phyloP scores from a whole-genome alignment of 2,888 invertebrate genomes.

The Philopedon plagiatum region DNA sequence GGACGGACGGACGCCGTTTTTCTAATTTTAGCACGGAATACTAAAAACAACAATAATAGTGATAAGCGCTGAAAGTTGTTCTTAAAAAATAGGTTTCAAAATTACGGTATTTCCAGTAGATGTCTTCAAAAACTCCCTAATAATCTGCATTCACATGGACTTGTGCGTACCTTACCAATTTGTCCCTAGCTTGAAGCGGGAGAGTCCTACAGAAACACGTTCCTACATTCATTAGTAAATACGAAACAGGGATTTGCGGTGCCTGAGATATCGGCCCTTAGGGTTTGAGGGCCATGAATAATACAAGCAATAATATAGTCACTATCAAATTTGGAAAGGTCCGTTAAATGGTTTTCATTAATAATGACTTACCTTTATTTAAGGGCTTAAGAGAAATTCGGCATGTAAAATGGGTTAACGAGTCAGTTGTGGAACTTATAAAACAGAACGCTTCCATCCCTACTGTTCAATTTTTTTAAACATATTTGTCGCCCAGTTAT shows the following conservation, averaged over 20 bases:
- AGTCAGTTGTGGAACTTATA: too few relatives aligned
- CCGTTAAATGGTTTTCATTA: constrained; percentile 14
- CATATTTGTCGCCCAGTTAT: too few relatives aligned
- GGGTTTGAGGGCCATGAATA: constrained; percentile 46
- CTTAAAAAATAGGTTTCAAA: too few relatives aligned
- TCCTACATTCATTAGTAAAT: constrained; percentile 50
- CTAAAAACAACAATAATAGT: too few relatives aligned
- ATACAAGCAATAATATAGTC: constrained; percentile 34
- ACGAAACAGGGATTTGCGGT: constrained; percentile 46
- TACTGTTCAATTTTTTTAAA: too few relatives aligned
- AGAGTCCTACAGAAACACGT: constrained; percentile 19
- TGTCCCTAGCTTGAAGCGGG: constrained; percentile 17
- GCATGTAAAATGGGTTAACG: too few relatives aligned
- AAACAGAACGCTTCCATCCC: too few relatives aligned
- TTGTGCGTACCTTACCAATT: constrained; percentile 16
- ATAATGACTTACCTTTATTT: neutral
- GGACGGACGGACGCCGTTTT: too few relatives aligned
- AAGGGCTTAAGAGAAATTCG: neutral
- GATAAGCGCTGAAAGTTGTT: too few relatives aligned
- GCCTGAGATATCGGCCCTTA: constrained; percentile 44
- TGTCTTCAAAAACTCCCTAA: neutral
- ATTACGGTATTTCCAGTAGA: neutral
- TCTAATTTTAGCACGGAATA: too few relatives aligned
- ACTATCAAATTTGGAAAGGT: constrained; percentile 26
- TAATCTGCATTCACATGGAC: neutral